Percentiles rank a stretch among this genome's conserved stretches.
phyloP scores from a whole-genome alignment of 2,113 vertebrate genomes.

The Cathartes aura region DNA sequence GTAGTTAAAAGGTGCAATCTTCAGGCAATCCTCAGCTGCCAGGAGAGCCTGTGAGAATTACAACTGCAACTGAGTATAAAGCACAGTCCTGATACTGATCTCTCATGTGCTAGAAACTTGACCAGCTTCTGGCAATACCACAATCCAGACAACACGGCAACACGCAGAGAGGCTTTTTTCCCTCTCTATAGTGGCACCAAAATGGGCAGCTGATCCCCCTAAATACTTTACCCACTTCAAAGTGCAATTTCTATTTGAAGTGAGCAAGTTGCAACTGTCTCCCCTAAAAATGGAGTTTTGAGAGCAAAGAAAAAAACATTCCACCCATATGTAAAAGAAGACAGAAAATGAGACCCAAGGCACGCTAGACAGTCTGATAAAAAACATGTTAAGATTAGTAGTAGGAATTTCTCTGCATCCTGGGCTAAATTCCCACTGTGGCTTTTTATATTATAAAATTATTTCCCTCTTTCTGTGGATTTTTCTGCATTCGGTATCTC shows the following conservation, averaged over 20 bases:
- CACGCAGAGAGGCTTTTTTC: neutral
- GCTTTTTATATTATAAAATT: neutral
- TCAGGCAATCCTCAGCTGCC: neutral
- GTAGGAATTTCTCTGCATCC: neutral
- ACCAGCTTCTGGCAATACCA: neutral
- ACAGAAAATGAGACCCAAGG: neutral
- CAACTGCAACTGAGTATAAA: neutral
- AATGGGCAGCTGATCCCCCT: neutral
- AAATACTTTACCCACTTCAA: neutral
- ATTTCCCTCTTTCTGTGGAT: neutral
- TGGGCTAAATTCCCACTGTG: neutral
- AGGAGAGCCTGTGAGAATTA: neutral
- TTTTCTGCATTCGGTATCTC: neutral
- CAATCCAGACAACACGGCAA: neutral
- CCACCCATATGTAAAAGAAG: neutral
- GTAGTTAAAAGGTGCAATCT: neutral
- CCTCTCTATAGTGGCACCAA: neutral
- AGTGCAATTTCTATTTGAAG: neutral
- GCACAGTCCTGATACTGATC: neutral
- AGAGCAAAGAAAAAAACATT: neutral
- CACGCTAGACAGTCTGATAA: constrained; percentile 9
- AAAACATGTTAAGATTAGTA: constrained; percentile 2
- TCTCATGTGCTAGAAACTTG: neutral
- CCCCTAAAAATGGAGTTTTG: neutral
- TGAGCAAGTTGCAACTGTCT: neutral